Evolutionary conservation across 2,888 invertebrate species (phyloP).

Genomic region (Acleris cristana): DNA sequence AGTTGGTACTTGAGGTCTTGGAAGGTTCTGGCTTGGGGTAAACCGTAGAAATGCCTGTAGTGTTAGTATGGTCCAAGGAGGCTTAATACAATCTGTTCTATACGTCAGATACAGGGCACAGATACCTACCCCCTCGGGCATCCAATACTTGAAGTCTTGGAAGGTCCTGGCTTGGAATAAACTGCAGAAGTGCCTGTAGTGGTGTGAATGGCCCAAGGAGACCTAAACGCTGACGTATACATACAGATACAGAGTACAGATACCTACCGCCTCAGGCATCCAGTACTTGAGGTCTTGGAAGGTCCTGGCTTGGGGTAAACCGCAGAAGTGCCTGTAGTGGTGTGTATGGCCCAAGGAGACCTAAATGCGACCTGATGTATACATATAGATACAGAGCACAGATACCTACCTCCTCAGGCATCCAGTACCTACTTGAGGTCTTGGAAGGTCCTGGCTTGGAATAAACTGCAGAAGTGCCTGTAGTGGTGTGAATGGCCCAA

Average conservation of each 20-base stretch:
- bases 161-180: conserved; percentile 87
- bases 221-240: no score
- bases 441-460: conserved; percentile 86
- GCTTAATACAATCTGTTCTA: no score
- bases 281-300: conserved; percentile 89
- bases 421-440: conserved; percentile 89
- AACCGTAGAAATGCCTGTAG: no score
- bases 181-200: conserved; percentile 90
- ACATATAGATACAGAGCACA: no score
- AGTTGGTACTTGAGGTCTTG: conserved; percentile 89
- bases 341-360: conserved; percentile 83
- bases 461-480: conserved; percentile 90
- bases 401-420: conserved; percentile 60
- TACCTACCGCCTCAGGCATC: conserved; percentile 71
- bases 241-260: no score
- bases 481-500: conserved; percentile 88
- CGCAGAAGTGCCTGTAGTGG: conserved; percentile 91
- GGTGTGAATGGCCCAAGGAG: conserved; percentile 85
- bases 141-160: conserved; percentile 88
- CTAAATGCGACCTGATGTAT: no score
- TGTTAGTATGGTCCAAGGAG: conserved; percentile 85
- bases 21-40: conserved; percentile 86
- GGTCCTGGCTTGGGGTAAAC: conserved; percentile 86
- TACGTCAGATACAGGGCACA: no score
- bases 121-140: conserved; percentile 60